phyloP scores from a whole-genome alignment of 2,888 invertebrate genomes.

The Candidula unifasciata region DNA sequence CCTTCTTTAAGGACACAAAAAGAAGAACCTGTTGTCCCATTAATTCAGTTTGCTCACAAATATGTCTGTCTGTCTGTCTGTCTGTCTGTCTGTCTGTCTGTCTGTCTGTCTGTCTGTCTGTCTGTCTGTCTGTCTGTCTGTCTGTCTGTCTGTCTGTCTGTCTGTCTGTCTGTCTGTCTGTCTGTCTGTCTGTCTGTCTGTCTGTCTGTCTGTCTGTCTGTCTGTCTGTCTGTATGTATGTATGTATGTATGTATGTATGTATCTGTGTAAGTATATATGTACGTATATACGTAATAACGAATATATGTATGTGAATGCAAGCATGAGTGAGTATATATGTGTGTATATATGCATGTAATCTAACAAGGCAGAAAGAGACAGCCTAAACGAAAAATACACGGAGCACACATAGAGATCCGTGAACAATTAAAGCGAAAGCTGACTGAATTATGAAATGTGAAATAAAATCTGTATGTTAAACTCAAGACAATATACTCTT shows the following conservation, averaged over 20 bases:
- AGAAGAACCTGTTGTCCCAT: too few relatives aligned
- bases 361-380: too few relatives aligned
- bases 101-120: background rate
- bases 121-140: constrained; percentile 26
- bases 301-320: too few relatives aligned
- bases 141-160: constrained; percentile 11
- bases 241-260: background rate
- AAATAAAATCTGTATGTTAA: too few relatives aligned
- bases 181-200: background rate
- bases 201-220: background rate
- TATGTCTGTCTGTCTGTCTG: background rate
- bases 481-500: background rate
- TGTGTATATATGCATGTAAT: too few relatives aligned
- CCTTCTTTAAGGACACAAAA: too few relatives aligned
- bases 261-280: background rate
- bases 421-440: too few relatives aligned
- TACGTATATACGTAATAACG: background rate
- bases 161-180: background rate
- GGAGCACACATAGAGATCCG: too few relatives aligned
- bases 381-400: too few relatives aligned
- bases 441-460: too few relatives aligned
- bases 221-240: background rate
- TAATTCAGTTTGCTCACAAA: too few relatives aligned
- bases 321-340: too few relatives aligned
- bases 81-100: background rate